Percentiles rank a stretch among this genome's conserved stretches.
These are phyloP conservation scores for Xenus cinereus DNA, from an alignment of 2,113 vertebrate genomes.

Conservation along the genomic window DNA sequence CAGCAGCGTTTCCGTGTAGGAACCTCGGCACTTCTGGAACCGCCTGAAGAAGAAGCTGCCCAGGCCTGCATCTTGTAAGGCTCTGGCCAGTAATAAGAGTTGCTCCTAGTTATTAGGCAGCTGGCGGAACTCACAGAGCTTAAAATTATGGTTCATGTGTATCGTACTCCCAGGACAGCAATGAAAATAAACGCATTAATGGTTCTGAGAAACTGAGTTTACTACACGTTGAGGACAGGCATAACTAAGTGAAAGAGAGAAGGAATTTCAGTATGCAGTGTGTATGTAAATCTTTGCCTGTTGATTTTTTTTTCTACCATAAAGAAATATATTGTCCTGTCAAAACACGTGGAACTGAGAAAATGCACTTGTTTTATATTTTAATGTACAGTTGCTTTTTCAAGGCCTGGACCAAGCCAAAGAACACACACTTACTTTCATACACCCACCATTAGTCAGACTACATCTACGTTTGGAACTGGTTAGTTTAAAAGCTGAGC, in stretches of 20 bases:
- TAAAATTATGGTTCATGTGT: neutral
- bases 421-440: neutral
- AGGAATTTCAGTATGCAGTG: neutral
- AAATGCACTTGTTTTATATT: neutral
- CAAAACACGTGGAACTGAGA: neutral
- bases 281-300: neutral
- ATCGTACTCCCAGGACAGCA: neutral
- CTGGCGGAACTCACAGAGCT: neutral
- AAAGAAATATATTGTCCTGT: neutral
- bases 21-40: neutral
- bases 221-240: neutral
- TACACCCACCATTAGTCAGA: neutral
- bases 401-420: neutral
- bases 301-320: neutral
- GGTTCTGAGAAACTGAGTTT: neutral
- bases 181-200: neutral
- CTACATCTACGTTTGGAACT: neutral
- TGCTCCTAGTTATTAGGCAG: neutral
- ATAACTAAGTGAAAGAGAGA: neutral
- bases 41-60: neutral
- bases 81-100: neutral
- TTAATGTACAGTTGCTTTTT: neutral
- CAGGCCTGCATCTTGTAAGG: neutral
- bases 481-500: neutral
- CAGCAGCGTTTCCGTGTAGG: neutral